These are phyloP conservation scores for Heterohyrax brucei DNA, from an alignment of 2,797 vertebrate genomes.

Conservation along the genomic window DNA sequence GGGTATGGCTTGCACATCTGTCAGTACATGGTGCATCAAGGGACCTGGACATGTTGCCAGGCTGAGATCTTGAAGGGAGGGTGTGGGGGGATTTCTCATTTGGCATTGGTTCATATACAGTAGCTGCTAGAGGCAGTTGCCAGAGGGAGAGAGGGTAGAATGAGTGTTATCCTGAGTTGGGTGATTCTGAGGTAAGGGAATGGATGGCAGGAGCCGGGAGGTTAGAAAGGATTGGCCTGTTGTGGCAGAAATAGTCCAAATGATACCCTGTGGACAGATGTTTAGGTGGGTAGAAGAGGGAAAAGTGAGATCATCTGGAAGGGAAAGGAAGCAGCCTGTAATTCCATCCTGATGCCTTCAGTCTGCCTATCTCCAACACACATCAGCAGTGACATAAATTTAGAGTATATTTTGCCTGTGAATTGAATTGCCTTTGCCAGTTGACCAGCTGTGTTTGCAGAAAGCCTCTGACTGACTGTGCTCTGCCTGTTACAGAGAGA, in stretches of 20 bases:
- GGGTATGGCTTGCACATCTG: neutral
- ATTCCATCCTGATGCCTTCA: conserved; percentile 4
- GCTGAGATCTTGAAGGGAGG: neutral
- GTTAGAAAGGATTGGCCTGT: neutral
- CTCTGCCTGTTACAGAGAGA: conserved; percentile 81
- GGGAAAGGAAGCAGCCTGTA: neutral
- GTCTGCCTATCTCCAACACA: neutral
- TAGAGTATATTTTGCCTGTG: conserved; percentile 73
- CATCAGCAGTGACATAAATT: conserved; percentile 43
- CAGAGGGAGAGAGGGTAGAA: neutral
- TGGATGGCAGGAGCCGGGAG: conserved; percentile 5
- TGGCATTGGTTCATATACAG: neutral
- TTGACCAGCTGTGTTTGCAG: conserved; percentile 82
- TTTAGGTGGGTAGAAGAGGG: conserved; percentile 41
- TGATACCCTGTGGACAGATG: neutral
- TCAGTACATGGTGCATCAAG: neutral
- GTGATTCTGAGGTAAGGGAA: conserved; percentile 15
- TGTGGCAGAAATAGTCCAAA: neutral
- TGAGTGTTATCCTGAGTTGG: neutral
- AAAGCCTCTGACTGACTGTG: conserved; percentile 77
- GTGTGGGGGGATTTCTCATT: neutral
- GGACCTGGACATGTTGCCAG: neutral
- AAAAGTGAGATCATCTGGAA: neutral
- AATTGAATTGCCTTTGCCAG: conserved; percentile 78
- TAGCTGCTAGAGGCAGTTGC: conserved; percentile 27